phyloP scores from a whole-genome alignment of 2,797 vertebrate genomes.

The Aselliscus stoliczkanus region DNA sequence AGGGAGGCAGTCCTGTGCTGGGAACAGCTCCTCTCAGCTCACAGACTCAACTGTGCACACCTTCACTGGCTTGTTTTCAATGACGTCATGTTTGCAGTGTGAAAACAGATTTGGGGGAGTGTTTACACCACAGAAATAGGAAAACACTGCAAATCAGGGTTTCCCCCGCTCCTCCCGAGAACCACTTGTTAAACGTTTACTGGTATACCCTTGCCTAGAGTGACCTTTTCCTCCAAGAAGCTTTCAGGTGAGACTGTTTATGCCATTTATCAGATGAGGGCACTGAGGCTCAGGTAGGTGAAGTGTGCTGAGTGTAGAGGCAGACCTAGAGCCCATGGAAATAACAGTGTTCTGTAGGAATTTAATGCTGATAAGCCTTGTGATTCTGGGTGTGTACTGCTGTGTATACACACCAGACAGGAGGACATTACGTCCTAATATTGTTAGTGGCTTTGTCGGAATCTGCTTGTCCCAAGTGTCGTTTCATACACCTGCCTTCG shows the following conservation, averaged over 20 bases:
- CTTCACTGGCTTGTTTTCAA: background rate
- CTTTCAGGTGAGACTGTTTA: background rate
- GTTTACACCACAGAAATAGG: background rate
- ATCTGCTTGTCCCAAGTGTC: background rate
- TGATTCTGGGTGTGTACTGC: background rate
- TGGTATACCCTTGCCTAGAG: background rate
- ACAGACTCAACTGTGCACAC: fast-evolving
- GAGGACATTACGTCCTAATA: background rate
- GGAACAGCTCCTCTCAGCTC: background rate
- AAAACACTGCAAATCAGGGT: background rate
- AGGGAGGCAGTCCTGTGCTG: fast-evolving
- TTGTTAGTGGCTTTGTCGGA: background rate
- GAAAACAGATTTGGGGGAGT: background rate
- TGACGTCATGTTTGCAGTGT: background rate
- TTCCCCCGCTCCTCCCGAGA: fast-evolving
- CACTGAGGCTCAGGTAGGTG: background rate
- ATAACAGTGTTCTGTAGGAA: background rate
- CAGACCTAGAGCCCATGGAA: background rate
- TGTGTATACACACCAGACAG: background rate
- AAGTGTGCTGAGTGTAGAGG: background rate
- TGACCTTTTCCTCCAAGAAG: background rate
- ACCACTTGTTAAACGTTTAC: background rate
- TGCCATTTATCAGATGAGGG: background rate
- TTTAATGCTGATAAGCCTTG: background rate
- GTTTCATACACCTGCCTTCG: background rate